Evolutionary conservation across 2,797 vertebrate genomes (phyloP).

Genomic region (Cuniculus paca): DNA sequence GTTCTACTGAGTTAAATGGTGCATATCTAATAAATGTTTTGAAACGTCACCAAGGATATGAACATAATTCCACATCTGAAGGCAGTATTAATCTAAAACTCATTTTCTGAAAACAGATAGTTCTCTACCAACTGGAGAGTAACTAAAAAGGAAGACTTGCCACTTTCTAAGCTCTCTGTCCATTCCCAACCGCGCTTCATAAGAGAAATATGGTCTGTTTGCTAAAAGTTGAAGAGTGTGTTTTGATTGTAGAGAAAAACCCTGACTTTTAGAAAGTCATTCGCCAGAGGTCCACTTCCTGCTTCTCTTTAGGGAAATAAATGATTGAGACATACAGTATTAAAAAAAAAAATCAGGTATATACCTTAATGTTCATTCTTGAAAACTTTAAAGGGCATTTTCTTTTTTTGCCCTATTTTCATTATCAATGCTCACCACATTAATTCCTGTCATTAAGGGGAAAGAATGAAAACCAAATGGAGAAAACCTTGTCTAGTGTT

Average conservation of each 20-base stretch:
- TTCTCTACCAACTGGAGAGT: neutral
- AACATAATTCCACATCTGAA: conserved; percentile 1
- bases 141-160: conserved; percentile 25
- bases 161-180: neutral
- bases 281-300: neutral
- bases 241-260: neutral
- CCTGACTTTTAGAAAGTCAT: neutral
- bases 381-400: conserved; percentile 10
- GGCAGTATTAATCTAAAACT: conserved; percentile 21
- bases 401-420: neutral
- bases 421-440: neutral
- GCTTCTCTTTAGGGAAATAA: conserved; percentile 49
- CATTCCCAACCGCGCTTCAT: neutral
- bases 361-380: conserved; percentile 37
- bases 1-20: neutral
- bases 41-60: conserved; percentile 41
- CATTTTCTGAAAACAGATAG: neutral
- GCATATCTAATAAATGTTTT: conserved; percentile 10
- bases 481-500: conserved; percentile 26
- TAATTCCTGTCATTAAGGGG: neutral
- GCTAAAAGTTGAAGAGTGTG: neutral
- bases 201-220: conserved; percentile 26
- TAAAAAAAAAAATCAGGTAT: neutral
- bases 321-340: neutral
- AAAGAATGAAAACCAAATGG: neutral